Conservation (phyloP, 2,888 invertebrate genomes). For the Amblyteles armatorius region DNA sequence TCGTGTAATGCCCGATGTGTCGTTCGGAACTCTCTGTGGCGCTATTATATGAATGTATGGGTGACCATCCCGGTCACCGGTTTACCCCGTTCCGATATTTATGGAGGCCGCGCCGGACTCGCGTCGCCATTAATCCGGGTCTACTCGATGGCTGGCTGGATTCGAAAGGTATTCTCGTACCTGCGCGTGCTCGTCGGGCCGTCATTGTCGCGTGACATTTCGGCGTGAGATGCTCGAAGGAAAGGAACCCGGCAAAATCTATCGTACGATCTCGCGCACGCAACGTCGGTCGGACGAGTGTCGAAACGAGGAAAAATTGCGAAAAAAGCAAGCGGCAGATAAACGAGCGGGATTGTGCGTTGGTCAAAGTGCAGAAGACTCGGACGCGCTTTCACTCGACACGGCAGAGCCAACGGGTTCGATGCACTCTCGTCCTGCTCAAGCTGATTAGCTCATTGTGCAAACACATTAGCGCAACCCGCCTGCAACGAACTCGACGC, state of each 20-base stretch:
- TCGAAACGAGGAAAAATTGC: slow-evolving; percentile 6
- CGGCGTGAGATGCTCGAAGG: not conserved
- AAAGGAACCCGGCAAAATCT: not conserved
- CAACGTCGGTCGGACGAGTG: not conserved
- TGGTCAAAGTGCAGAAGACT: slow-evolving; percentile 44
- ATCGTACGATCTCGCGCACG: no score
- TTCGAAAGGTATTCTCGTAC: slow-evolving; percentile 20
- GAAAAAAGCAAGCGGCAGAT: slow-evolving; percentile 6
- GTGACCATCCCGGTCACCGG: slow-evolving; percentile 12
- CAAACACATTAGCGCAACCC: slow-evolving; percentile 43
- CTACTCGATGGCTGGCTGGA: slow-evolving; percentile 37
- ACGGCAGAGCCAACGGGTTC: slow-evolving; percentile 47
- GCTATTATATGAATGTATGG: slow-evolving; percentile 58
- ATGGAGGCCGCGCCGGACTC: slow-evolving; percentile 45
- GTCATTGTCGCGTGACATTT: not conserved
- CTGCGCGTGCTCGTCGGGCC: not conserved
- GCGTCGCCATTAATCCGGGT: slow-evolving; percentile 57
- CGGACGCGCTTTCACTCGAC: slow-evolving; percentile 57
- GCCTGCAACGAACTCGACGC: slow-evolving; percentile 20
- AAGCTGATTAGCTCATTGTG: slow-evolving; percentile 44
- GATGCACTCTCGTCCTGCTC: slow-evolving; percentile 44
- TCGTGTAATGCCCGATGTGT: slow-evolving; percentile 61
- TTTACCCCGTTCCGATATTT: slow-evolving; percentile 46
- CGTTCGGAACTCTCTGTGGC: slow-evolving; percentile 61
- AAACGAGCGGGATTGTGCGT: slow-evolving; percentile 32